Evolutionary conservation across 2,888 invertebrate species (phyloP), one percentile per base, ranked within the genome.

Genomic region (Trisateles emortualis): DNA sequence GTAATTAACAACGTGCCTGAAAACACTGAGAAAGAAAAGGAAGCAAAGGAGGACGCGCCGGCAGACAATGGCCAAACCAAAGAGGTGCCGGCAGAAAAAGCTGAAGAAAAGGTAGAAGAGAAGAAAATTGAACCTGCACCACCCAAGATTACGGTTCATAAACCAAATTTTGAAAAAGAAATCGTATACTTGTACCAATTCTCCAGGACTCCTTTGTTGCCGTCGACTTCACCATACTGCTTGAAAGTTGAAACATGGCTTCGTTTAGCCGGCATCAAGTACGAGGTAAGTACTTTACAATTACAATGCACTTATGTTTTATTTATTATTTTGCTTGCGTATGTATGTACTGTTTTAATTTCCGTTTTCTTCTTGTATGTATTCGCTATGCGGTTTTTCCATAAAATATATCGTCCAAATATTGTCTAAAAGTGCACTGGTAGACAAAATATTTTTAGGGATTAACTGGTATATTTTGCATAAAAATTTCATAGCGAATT

Each of bases 221-320:
- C 98, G 57, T 98, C 98, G 61, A 94, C 97, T 76, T 98, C 98
- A 70, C 97, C 98, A 54, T 98, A 96, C 90, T 98, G 98, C 93
- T 95, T 98, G 86, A 98, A 98, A 95, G 97, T 98, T 77, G 98
- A 99, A 94, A 98, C 98, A 80, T 98, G 98, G 98, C 94, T 99
- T 72, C 95, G 98, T 85, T 95, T 98, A 78, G 96, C 96, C 81
- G 97, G 96, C 84, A 94, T 98, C 87, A 97, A 97, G 93, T 98
- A 98, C 92, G 98, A 98, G 97, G 98, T 98, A 93, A 95, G 95
- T 83, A 53, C 11, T 41, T 38, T 26, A 43, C 54, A 39, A 14
- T 19, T 40, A 6, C 47, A n/a, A n/a, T n/a, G n/a, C n/a, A 39
- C 49, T 17, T 36, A 50, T 42, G 50, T 19, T 30, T 41, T 40